phyloP scores from a whole-genome alignment of 2,888 invertebrate genomes.

The Trissolcus brochymenae region DNA sequence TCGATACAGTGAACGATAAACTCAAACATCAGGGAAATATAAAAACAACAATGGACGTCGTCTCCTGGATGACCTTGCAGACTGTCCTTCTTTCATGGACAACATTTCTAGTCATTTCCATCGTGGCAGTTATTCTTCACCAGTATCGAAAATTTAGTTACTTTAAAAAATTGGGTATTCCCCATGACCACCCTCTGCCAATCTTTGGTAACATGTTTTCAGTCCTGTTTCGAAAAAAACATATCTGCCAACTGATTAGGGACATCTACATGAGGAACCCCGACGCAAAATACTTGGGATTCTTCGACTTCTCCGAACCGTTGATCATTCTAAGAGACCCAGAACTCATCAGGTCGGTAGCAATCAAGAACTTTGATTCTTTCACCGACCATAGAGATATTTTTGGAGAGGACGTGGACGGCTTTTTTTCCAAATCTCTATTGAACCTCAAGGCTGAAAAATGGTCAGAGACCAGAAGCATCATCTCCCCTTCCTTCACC shows the following conservation, averaged over 20 bases:
- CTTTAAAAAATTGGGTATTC: conserved; percentile 34
- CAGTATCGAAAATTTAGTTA: conserved; percentile 25
- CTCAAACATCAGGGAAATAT: too few relatives aligned
- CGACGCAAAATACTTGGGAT: conserved; percentile 61
- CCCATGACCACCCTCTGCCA: conserved; percentile 35
- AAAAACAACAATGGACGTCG: too few relatives aligned
- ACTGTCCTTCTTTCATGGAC: not conserved
- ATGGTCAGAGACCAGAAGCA: conserved; percentile 78
- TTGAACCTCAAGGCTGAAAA: conserved; percentile 71
- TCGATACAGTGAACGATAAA: too few relatives aligned
- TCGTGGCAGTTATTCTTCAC: conserved; percentile 2
- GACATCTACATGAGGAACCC: conserved; percentile 50
- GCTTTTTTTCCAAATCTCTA: conserved; percentile 60
- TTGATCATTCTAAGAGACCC: conserved; percentile 62
- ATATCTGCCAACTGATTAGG: conserved; percentile 18
- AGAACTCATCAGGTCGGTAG: conserved; percentile 60
- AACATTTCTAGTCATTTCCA: not conserved
- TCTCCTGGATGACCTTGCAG: not conserved
- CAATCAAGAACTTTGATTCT: conserved; percentile 63
- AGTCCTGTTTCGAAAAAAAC: conserved; percentile 26
- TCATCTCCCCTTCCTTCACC: conserved; percentile 79
- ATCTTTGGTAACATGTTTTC: conserved; percentile 57
- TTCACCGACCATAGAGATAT: not conserved
- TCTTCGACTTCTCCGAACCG: conserved; percentile 61
- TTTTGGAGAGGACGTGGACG: conserved; percentile 35